Conservation (phyloP, 2,888 invertebrate genomes). For the Diplolepis rosae region DNA sequence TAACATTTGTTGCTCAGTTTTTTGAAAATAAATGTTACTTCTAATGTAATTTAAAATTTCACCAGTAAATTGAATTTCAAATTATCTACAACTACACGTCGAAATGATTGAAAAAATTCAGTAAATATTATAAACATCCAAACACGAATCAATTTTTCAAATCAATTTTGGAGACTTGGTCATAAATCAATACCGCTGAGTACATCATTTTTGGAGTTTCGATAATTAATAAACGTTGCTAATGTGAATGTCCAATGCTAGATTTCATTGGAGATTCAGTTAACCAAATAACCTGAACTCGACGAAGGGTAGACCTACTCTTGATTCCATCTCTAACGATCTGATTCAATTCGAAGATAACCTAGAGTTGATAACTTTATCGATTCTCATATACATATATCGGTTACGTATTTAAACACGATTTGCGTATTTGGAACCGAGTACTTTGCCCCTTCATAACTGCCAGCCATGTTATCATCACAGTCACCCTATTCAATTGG, state of each 20-base stretch:
- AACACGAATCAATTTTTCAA: too few relatives aligned
- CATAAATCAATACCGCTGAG: too few relatives aligned
- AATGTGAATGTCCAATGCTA: neutral
- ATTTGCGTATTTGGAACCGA: neutral
- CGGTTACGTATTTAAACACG: neutral
- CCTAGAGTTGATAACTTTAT: neutral
- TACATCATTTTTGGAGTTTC: too few relatives aligned
- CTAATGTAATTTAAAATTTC: too few relatives aligned
- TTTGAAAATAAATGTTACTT: too few relatives aligned
- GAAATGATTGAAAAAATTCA: too few relatives aligned
- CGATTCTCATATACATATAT: neutral
- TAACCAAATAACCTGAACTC: neutral
- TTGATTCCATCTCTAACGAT: neutral
- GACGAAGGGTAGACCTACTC: neutral
- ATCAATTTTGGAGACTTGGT: too few relatives aligned
- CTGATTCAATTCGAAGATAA: neutral
- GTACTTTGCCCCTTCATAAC: slow-evolving; percentile 3
- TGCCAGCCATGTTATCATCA: slow-evolving; percentile 43
- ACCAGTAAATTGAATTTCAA: too few relatives aligned
- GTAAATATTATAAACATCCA: too few relatives aligned
- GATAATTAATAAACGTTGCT: too few relatives aligned
- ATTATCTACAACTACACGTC: too few relatives aligned
- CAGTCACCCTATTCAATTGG: slow-evolving; percentile 49
- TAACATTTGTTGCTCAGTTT: too few relatives aligned
- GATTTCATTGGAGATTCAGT: neutral